Percentiles rank a stretch among this genome's conserved stretches.
Conservation (phyloP, 1,140 invertebrate species). For the Papilio helenus region DNA sequence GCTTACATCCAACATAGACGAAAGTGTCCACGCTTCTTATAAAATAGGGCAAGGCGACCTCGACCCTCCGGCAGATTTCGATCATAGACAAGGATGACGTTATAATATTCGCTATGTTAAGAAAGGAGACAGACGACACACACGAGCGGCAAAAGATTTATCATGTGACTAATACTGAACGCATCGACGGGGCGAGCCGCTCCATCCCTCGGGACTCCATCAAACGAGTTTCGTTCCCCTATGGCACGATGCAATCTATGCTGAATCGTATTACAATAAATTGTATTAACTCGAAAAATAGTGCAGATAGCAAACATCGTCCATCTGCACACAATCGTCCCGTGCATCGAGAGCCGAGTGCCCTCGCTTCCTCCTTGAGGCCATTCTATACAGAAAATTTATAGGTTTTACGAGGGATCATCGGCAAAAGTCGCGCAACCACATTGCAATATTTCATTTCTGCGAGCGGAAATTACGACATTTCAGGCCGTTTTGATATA, state of each 20-base stretch:
- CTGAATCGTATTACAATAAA: slow-evolving; percentile 83
- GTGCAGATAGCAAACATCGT: slow-evolving; percentile 81
- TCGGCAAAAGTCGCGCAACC: slow-evolving; percentile 70
- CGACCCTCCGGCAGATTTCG: slow-evolving; percentile 66
- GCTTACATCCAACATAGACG: slow-evolving; percentile 58
- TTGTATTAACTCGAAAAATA: slow-evolving; percentile 83
- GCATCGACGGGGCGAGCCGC: slow-evolving; percentile 64
- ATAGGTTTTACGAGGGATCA: slow-evolving; percentile 81
- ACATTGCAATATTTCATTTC: slow-evolving; percentile 78
- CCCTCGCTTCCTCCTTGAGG: slow-evolving; percentile 69
- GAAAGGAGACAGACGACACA: slow-evolving; percentile 65
- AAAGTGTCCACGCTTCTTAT: slow-evolving; percentile 70
- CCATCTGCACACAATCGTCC: slow-evolving; percentile 80
- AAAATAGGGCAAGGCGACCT: slow-evolving; percentile 66
- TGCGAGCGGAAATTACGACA: slow-evolving; percentile 76
- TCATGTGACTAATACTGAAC: slow-evolving; percentile 80
- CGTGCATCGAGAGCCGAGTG: slow-evolving; percentile 56
- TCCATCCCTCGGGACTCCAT: slow-evolving; percentile 77
- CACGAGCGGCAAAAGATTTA: slow-evolving; percentile 73
- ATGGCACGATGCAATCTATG: slow-evolving; percentile 81
- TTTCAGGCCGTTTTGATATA: slow-evolving; percentile 66
- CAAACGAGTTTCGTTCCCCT: slow-evolving; percentile 81
- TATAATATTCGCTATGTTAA: slow-evolving; percentile 59
- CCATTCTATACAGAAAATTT: slow-evolving; percentile 70
- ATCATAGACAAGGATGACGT: slow-evolving; percentile 70